A percentile compares a stretch with the other conserved stretches of the same genome.
These are phyloP conservation scores for Marronus borbonicus DNA, from an alignment of 2,888 invertebrate species.

Conservation along the genomic window DNA sequence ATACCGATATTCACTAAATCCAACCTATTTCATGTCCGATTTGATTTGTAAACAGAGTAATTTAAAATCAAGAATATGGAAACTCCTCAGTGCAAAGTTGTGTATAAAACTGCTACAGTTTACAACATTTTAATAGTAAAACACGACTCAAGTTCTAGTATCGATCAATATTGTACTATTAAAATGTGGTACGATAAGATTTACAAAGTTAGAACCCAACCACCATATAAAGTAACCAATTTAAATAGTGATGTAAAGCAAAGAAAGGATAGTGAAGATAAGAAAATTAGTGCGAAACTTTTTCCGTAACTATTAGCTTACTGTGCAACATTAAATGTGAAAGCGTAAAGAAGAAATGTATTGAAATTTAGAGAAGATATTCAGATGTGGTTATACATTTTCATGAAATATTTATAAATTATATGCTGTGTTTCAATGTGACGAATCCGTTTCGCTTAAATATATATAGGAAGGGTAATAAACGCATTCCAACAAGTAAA, in stretches of 20 bases:
- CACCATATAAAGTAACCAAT: conserved; percentile 35
- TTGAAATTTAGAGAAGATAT: no score
- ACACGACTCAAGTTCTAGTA: neutral
- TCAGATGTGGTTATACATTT: neutral
- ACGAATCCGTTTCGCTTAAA: neutral
- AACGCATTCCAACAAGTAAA: neutral
- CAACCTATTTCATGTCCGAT: no score
- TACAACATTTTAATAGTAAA: conserved; percentile 3
- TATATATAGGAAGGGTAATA: neutral
- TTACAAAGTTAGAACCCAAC: conserved; percentile 54
- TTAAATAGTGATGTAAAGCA: conserved; percentile 15
- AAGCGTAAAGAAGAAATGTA: neutral
- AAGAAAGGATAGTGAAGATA: conserved; percentile 6
- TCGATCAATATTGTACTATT: neutral
- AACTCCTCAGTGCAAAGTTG: no score
- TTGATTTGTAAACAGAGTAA: no score
- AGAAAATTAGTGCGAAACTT: neutral
- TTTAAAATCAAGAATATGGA: no score
- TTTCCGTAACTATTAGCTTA: neutral
- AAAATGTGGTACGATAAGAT: neutral
- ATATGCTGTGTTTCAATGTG: conserved; percentile 32
- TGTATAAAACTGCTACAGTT: no score
- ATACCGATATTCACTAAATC: no score
- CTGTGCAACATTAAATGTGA: neutral
- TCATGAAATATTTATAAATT: neutral